Evolutionary conservation across 2,113 vertebrate genomes (phyloP), one percentile per base, ranked within the genome.

Genomic region (Trichechus manatus): DNA sequence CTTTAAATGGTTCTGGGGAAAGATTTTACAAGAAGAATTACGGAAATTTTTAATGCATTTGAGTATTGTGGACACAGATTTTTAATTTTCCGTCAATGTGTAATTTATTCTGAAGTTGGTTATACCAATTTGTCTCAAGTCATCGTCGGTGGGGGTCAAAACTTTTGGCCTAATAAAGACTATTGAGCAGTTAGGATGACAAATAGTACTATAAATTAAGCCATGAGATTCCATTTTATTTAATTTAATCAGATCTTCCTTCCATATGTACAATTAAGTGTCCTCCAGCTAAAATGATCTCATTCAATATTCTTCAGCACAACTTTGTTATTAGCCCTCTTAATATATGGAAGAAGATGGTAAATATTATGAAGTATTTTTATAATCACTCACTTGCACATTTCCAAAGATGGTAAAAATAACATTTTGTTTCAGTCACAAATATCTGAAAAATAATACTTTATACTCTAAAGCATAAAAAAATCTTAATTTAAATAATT

Each of bases 351-450:
- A 91, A 70, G n/a, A 95, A 72, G 53, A 96, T 96, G 85, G 81
- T 53, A 92, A 83, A 85, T 85, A 89, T 53, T 94, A 50, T 20
- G 33, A 87, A 61, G 23, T 79, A 68, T 86, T 93, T 95, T 97
- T 91, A 93, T 79, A 91, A 96, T 74, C 86, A 93, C 74, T 96
- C 56, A 86, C 89, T 95, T 87, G 91, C 10, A 75, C 68, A 93
- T 94, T 96, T 94, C 92, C 79, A 22, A 83, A 95, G 79, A 92
- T 72, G 81, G 47, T 92, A 91, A 97, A 97, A 95, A 68, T 85
- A 89, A 89, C 56, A 95, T 91, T 97, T 93, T 97, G 91, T 91
- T 95, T 95, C 61, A 92, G 59, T 80, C 81, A 88, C 39, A 79
- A 85, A 91, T 91, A 84, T 82, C 22, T 93, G 61, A 96, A 74